A percentile compares a stretch with the other conserved stretches of the same genome.
Conservation (phyloP, 2,888 invertebrate genomes). For the Drosophila eohydei region DNA sequence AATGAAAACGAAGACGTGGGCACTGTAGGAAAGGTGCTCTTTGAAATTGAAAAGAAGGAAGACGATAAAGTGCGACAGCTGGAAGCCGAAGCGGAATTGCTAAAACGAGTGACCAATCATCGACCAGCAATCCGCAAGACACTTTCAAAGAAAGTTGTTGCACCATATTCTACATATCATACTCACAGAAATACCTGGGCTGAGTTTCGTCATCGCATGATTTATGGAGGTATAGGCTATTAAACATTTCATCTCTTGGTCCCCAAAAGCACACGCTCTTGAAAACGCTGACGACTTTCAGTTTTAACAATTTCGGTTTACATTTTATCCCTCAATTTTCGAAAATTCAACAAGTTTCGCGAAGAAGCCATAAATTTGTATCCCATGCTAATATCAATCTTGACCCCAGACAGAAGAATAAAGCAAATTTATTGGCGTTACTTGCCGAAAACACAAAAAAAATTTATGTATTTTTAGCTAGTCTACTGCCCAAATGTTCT, state of each 20-base stretch:
- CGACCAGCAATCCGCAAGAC: accelerated
- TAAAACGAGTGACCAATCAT: conserved; percentile 20
- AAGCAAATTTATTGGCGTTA: not conserved
- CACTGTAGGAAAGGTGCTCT: conserved; percentile 37
- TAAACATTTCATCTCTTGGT: conserved; percentile 12
- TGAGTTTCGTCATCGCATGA: conserved; percentile 59
- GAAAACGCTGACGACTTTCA: not conserved
- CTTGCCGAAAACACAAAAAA: too few relatives aligned
- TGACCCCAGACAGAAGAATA: not conserved
- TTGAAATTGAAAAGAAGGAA: conserved; percentile 38
- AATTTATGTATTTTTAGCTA: not conserved
- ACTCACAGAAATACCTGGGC: conserved; percentile 64
- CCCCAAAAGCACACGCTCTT: not conserved
- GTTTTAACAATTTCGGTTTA: not conserved
- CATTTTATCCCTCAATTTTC: not conserved
- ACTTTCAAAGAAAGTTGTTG: conserved; percentile 50
- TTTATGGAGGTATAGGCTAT: conserved; percentile 50
- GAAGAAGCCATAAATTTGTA: too few relatives aligned
- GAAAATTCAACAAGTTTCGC: not conserved
- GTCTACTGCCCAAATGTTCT: too few relatives aligned
- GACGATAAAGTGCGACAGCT: conserved; percentile 36
- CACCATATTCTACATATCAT: conserved; percentile 56
- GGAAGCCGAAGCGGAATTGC: conserved; percentile 34
- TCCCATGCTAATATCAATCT: not conserved
- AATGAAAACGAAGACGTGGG: not conserved